phyloP scores from a whole-genome alignment of 2,888 invertebrate genomes.

The Nymphalis urticae region DNA sequence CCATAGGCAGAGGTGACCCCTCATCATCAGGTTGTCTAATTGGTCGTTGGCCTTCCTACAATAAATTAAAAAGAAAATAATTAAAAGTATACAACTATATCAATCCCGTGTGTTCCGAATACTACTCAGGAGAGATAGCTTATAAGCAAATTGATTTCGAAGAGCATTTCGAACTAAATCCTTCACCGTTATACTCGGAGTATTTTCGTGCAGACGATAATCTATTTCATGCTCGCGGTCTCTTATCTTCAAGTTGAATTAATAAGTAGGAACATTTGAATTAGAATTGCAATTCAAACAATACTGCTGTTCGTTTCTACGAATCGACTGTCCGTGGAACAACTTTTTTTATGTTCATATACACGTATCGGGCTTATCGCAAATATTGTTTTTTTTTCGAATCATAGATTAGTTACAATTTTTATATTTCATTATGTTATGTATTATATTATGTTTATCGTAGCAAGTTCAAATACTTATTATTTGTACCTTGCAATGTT shows the following conservation, averaged over 20 bases:
- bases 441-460: too few species aligned
- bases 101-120: not conserved
- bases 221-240: conserved; percentile 25
- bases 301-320: conserved; percentile 12
- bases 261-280: conserved; percentile 36
- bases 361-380: not conserved
- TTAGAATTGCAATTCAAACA: conserved; percentile 30
- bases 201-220: conserved; percentile 27
- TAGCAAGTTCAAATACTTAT: too few species aligned
- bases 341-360: not conserved
- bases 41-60: too few species aligned
- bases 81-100: too few species aligned
- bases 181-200: conserved; percentile 12
- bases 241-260: conserved; percentile 34
- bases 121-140: not conserved
- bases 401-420: too few species aligned
- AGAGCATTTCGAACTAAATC: conserved; percentile 14
- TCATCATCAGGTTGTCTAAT: too few species aligned
- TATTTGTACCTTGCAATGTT: too few species aligned
- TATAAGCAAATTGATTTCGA: conserved; percentile 10
- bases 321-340: conserved; percentile 7
- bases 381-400: too few species aligned
- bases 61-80: too few species aligned
- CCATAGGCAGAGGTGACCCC: too few species aligned
- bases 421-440: too few species aligned